Evolutionary conservation across 2,113 vertebrate species (phyloP).

Genomic region (Ivindomyrus marchei): DNA sequence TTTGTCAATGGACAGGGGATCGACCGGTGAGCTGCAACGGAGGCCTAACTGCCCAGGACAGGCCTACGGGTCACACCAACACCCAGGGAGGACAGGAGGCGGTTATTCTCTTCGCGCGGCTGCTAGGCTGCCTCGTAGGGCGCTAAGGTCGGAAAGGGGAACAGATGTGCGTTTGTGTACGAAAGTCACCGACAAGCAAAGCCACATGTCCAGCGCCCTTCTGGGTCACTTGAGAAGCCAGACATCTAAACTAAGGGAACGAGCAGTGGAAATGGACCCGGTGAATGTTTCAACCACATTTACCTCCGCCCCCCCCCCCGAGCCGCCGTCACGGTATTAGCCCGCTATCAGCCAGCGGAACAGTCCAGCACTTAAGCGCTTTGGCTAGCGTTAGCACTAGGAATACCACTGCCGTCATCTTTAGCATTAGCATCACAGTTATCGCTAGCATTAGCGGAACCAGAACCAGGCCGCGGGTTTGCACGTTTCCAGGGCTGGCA

Average conservation of each 20-base stretch:
- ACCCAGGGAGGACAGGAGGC: neutral
- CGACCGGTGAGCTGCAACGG: neutral
- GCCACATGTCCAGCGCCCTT: neutral
- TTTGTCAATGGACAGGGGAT: neutral
- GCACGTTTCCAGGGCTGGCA: neutral
- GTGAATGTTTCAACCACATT: neutral
- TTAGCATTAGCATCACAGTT: neutral
- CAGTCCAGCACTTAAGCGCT: neutral
- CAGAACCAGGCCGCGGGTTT: neutral
- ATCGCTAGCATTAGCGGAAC: neutral
- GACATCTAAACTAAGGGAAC: neutral
- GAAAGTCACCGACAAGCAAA: neutral
- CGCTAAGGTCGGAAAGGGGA: neutral
- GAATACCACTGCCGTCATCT: neutral
- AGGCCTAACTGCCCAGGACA: neutral
- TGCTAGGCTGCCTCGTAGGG: neutral
- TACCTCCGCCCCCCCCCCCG: neutral
- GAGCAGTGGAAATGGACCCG: neutral
- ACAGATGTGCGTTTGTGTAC: neutral
- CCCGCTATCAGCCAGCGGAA: neutral
- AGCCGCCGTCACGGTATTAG: neutral
- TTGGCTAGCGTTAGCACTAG: neutral
- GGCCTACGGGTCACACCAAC: neutral
- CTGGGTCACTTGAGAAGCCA: neutral
- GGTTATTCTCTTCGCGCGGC: neutral